Evolutionary conservation across 1,140 invertebrate genomes (phyloP).

Genomic region (Daktulosphaira vitifoliae): DNA sequence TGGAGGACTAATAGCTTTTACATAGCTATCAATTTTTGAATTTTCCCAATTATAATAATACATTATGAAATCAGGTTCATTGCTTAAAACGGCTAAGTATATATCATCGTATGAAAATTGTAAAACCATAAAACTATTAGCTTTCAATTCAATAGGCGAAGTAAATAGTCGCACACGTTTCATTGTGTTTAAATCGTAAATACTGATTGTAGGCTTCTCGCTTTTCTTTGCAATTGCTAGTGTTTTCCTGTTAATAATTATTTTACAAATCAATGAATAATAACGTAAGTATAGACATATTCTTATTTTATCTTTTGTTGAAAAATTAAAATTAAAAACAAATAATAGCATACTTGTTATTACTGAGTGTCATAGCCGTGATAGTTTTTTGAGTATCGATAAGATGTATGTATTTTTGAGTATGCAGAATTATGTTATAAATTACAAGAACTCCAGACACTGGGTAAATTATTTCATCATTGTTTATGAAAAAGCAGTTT

Average conservation of each 20-base stretch:
- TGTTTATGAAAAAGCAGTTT: constrained; percentile 56
- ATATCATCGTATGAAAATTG: constrained; percentile 70
- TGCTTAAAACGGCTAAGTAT: constrained; percentile 65
- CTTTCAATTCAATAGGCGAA: constrained; percentile 47
- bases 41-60: constrained; percentile 78
- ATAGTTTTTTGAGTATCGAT: constrained; percentile 46
- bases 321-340: neutral
- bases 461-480: constrained; percentile 59
- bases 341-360: constrained; percentile 53
- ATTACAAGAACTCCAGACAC: constrained; percentile 56
- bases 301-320: too few species aligned
- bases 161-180: constrained; percentile 54
- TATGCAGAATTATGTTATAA: constrained; percentile 50
- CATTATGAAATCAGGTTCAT: constrained; percentile 68
- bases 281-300: too few species aligned
- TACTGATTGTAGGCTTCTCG: constrained; percentile 50
- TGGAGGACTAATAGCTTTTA: constrained; percentile 54
- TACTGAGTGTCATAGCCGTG: constrained; percentile 51
- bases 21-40: constrained; percentile 65
- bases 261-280: neutral
- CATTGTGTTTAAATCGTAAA: constrained; percentile 56
- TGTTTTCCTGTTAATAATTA: constrained; percentile 50
- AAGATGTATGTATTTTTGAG: constrained; percentile 45
- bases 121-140: constrained; percentile 57
- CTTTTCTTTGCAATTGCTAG: constrained; percentile 48